Base-by-base conservation (phyloP, 1,140 invertebrate genomes). In the Belonocnema kinseyi region DNA sequence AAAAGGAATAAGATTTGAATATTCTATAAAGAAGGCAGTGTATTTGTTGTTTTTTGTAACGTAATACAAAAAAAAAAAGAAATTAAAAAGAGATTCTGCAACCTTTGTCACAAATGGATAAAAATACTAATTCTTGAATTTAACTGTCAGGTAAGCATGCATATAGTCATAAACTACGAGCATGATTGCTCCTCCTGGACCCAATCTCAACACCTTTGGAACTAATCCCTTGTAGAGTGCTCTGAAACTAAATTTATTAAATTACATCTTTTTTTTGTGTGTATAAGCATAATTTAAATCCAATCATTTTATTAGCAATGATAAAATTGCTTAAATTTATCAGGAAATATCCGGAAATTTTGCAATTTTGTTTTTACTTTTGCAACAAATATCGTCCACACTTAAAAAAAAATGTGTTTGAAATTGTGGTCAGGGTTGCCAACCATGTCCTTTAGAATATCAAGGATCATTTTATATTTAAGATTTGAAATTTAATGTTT, bases 151-250 rank as follows among this genome's bases (percentile, higher is more conserved):
- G 87, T 93, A 96, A 50, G 93, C 92, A 85, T 97, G 95, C 74
- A 94, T 93, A 83, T 96, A 95, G 82, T 97, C 96, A 82, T 97
- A 98, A 19, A 97, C 96, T 11, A 98, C 94, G 53, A 98, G 91
- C 96, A 98, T 97, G 53, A 98, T 97, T 8, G 96, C 97, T 17
- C 97, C 97, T 51, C 97, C 97, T 33, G 97, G 97, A 16, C 97
- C 97, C 66, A 99, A 90, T 83, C 97, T 93, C 85, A 99, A 92
- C 0, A 98, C 94, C 92, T 98, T 99, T 13, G 98, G 97, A 61
- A 97, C 82, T 8, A 98, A 90, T 50, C 97, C 98, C 93, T 98
- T 98, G 90, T 98, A 99, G 7, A 99, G 91, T 2, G 97, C 97
- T 58, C 92, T 91, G 87, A 95, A 96, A 80, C 96, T 97, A 88